phyloP scores from a whole-genome alignment of 35 echinoderm and acorn worm species.

The Apostichopus californicus region DNA sequence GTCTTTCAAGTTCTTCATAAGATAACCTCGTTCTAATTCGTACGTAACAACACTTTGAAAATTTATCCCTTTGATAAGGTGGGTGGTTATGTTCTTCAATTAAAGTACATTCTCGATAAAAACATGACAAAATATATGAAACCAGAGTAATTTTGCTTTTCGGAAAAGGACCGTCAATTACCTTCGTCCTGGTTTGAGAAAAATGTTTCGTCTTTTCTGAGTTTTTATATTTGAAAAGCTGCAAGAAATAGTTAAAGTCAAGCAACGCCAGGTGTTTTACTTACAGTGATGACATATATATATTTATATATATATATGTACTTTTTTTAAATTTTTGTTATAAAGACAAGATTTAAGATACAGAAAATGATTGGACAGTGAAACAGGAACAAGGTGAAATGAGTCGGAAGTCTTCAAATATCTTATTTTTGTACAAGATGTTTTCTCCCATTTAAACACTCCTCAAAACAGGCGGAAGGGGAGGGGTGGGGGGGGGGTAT shows the following conservation, averaged over 20 bases:
- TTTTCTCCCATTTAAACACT: no score
- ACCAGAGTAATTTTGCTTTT: neutral
- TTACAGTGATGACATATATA: neutral
- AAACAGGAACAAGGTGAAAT: no score
- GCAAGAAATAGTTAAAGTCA: neutral
- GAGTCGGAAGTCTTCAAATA: no score
- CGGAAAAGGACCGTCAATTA: neutral
- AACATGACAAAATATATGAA: neutral
- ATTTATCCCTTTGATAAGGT: no score
- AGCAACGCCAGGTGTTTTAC: neutral
- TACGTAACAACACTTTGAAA: no score
- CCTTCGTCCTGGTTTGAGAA: neutral
- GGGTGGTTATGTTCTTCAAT: neutral
- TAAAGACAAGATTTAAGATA: no score
- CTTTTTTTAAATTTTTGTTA: neutral
- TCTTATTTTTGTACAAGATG: no score
- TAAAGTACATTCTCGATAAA: neutral
- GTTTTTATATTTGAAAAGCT: neutral
- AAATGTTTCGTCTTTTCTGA: neutral
- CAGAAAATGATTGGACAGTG: no score
- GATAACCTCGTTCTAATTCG: no score
- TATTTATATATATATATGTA: neutral
- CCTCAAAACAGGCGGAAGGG: no score
- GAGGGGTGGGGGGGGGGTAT: no score
- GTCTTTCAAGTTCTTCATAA: neutral